Conservation (phyloP, 2,888 invertebrate genomes). For the Cryptops parisi region DNA sequence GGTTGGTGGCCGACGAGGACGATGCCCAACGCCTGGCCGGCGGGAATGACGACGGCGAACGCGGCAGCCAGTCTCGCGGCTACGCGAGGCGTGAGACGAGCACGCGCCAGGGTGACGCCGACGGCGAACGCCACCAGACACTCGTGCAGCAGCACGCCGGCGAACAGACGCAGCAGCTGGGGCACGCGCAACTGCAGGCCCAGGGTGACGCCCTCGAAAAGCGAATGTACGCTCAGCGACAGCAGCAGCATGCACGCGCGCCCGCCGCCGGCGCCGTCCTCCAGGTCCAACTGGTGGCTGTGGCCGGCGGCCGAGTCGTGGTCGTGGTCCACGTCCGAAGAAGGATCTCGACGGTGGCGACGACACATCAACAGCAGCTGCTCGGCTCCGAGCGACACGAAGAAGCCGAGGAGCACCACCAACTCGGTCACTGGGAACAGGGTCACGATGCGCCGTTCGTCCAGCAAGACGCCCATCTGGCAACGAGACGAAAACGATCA, state of each 20-base stretch:
- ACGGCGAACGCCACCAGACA: slow-evolving; percentile 25
- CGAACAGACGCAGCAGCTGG: slow-evolving; percentile 22
- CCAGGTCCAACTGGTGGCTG: slow-evolving; percentile 19
- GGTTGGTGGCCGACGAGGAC: slow-evolving; percentile 19
- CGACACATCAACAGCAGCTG: slow-evolving; percentile 18
- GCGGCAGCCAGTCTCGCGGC: slow-evolving; percentile 21
- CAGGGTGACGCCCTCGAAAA: slow-evolving; percentile 29
- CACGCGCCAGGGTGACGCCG: slow-evolving; percentile 24
- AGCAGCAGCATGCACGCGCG: slow-evolving; percentile 25
- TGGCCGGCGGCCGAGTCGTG: slow-evolving; percentile 10
- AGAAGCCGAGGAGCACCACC: slow-evolving; percentile 24
- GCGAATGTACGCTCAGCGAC: slow-evolving; percentile 26
- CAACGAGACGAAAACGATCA: too few species aligned
- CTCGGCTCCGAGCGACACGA: slow-evolving; percentile 24
- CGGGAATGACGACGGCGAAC: slow-evolving; percentile 25
- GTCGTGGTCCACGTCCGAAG: not conserved
- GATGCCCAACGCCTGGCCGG: slow-evolving; percentile 23
- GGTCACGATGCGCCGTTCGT: slow-evolving; percentile 14
- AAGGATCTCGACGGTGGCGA: not conserved
- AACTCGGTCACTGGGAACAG: slow-evolving; percentile 22
- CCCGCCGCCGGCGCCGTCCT: slow-evolving; percentile 19
- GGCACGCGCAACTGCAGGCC: slow-evolving; percentile 25
- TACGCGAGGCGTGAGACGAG: slow-evolving; percentile 18
- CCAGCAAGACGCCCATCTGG: slow-evolving; percentile 21
- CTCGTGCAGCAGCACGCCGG: slow-evolving; percentile 26